These are phyloP conservation scores for Acanthisitta chloris DNA, from an alignment of 2,113 vertebrate species.

Conservation along the genomic window DNA sequence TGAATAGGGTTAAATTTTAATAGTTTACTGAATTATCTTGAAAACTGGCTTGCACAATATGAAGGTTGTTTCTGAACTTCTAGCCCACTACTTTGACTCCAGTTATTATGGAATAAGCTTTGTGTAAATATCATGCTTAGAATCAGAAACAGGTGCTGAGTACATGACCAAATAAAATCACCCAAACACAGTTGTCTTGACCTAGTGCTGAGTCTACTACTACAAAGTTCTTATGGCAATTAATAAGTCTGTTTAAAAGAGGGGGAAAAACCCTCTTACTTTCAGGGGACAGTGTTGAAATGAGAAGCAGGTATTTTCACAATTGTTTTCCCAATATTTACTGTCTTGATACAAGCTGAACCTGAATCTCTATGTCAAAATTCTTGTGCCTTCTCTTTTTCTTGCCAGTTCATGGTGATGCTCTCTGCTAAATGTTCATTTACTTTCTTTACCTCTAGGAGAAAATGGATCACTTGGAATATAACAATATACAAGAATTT, in stretches of 20 bases:
- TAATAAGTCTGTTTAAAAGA: not conserved
- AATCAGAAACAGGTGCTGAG: not conserved
- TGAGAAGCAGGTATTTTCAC: not conserved
- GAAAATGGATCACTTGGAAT: conserved; percentile 86
- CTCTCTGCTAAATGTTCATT: not conserved
- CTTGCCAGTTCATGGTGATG: not conserved
- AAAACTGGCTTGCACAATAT: not conserved
- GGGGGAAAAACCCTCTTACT: not conserved
- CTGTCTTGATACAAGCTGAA: not conserved
- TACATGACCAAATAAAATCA: not conserved
- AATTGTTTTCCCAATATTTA: not conserved
- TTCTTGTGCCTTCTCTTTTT: not conserved
- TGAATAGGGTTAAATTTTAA: not conserved
- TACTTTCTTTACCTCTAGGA: conserved; percentile 68
- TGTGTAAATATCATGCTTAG: not conserved
- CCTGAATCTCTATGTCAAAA: not conserved
- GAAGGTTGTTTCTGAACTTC: not conserved
- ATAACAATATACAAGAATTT: conserved; percentile 83
- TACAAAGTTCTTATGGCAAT: not conserved
- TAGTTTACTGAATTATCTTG: not conserved
- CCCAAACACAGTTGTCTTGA: not conserved
- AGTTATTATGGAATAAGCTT: not conserved
- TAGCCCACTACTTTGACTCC: not conserved
- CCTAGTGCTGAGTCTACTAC: not conserved
- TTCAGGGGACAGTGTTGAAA: not conserved